Evolutionary conservation across 2,797 vertebrate species (phyloP), one percentile per base, ranked within the genome.

Genomic region (Eulemur albifrons): DNA sequence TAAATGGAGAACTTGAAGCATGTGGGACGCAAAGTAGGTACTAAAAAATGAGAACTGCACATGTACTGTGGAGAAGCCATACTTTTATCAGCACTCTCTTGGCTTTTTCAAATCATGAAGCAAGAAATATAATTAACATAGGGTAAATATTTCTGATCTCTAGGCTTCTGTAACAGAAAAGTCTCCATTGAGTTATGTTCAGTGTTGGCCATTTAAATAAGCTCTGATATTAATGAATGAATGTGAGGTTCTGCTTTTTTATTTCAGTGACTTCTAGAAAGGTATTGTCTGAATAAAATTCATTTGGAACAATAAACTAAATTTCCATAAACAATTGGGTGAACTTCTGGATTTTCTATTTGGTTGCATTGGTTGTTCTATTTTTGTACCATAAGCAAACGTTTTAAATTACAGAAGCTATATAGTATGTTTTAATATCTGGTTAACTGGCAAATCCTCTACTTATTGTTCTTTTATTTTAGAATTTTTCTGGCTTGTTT

Each of bases 191-290:
- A 73, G 25, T 94, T 93, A 70, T 88, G 21, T 43, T 90, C 43
- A 96, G 0, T 97, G 72, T 84, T 69, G 30, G 57, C 75, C 35
- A 79, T 81, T 91, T 80, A 87, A 79, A 45, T 65, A 82, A 81
- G 81, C 77, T 76, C 27, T 87, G 81, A 45, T 83, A 86, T 79
- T 87, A 59, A 30, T 73, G 35, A 94, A 54, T 45, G 88, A 89
- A 32, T 77, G 35, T 67, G 65, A 90, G 4, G 20, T 90, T 88
- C 52, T 48, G 43, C 30, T 83, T 92, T 83, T 88, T 67, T 54
- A 87, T 92, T 52, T 67, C 57, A 70, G 61, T 70, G 80, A 89
- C 76, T 88, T 95, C 43, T 85, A 35, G 30, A 57, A n/a, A 94
- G 35, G 63, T 20, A n/a, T 73, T 59, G 43, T 70, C 59, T 82